Evolutionary conservation across 2,888 invertebrate genomes (phyloP).

Genomic region (Uropetala carovei): DNA sequence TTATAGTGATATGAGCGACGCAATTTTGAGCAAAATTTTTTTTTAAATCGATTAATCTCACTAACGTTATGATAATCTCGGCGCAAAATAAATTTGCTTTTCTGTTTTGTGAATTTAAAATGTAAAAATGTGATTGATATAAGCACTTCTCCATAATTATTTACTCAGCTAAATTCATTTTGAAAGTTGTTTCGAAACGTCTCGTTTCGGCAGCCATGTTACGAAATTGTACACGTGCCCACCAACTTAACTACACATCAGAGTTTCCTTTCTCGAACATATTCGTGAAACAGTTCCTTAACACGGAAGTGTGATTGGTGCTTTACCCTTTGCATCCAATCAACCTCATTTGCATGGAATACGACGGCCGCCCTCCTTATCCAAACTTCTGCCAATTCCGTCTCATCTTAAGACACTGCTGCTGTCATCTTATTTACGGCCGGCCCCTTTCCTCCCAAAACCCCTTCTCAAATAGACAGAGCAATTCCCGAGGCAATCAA

Average conservation of each 20-base stretch:
- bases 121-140: no score
- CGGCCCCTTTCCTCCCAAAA: no score
- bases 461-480: neutral
- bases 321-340: conserved; percentile 25
- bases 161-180: no score
- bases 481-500: conserved; percentile 53
- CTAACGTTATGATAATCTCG: no score
- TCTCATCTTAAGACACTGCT: conserved; percentile 43
- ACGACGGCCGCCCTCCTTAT: neutral
- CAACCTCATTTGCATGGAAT: conserved; percentile 18
- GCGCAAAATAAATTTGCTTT: no score
- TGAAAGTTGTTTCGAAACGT: no score
- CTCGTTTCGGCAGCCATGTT: no score
- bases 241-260: neutral
- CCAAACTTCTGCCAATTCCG: conserved; percentile 15
- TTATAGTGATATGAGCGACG: no score
- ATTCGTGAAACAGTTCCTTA: neutral
- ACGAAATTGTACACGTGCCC: neutral
- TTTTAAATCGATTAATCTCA: no score
- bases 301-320: neutral
- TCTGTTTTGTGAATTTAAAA: no score
- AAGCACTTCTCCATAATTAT: no score
- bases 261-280: neutral
- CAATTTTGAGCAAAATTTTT: no score
- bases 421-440: conserved; percentile 29